Conservation (phyloP, 2,797 vertebrate species). For the Leptoclinus maculatus region DNA sequence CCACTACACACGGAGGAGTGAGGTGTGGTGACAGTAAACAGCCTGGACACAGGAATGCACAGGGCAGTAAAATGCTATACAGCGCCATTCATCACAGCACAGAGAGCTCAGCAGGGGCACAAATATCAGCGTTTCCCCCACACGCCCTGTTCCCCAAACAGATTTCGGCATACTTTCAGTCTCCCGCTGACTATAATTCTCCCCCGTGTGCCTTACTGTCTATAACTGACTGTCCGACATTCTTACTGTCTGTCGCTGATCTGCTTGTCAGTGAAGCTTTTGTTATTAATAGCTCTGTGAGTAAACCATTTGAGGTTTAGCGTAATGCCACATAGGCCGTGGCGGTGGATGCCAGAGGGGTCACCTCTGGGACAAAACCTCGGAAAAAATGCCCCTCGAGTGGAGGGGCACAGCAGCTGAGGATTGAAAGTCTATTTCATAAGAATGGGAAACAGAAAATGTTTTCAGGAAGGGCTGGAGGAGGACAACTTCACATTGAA, state of each 20-base stretch:
- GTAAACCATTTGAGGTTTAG: conserved; percentile 79
- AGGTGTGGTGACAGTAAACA: conserved; percentile 78
- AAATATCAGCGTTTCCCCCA: conserved; percentile 51
- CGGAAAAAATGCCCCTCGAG: conserved; percentile 26
- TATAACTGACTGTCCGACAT: conserved; percentile 43
- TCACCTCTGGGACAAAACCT: conserved; percentile 55
- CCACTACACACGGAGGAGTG: conserved; percentile 39
- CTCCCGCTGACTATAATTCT: conserved; percentile 46
- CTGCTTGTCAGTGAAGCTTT: conserved; percentile 53
- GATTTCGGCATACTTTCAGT: conserved; percentile 52
- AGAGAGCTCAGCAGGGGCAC: conserved; percentile 55
- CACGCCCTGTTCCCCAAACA: conserved; percentile 60
- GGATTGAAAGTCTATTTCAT: background rate
- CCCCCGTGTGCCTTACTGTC: conserved; percentile 39
- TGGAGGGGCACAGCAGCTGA: conserved; percentile 51
- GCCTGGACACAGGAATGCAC: conserved; percentile 68
- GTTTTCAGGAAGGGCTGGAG: conserved; percentile 8
- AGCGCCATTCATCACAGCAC: conserved; percentile 73
- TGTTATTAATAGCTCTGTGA: conserved; percentile 75
- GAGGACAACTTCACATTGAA: conserved; percentile 14
- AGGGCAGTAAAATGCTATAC: conserved; percentile 65
- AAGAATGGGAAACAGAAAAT: conserved; percentile 7
- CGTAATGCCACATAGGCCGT: conserved; percentile 52
- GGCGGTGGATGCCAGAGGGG: conserved; percentile 56
- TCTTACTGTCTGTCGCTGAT: conserved; percentile 41